Evolutionary conservation across 2,888 invertebrate species (phyloP).

Genomic region (Andrena haemorrhoa): DNA sequence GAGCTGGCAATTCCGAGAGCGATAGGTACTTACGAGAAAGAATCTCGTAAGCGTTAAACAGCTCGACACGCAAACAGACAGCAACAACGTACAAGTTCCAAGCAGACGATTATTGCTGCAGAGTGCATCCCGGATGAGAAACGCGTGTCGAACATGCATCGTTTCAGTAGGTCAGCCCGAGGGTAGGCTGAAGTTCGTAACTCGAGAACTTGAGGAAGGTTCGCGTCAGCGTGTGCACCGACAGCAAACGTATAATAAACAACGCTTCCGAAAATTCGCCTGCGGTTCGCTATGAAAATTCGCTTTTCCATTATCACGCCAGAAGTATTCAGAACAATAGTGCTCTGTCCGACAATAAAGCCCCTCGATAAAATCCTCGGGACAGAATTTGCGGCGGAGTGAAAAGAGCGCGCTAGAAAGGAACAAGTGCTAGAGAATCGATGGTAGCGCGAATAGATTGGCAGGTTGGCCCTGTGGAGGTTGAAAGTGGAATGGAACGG

Average conservation of each 20-base stretch:
- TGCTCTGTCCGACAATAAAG: background rate
- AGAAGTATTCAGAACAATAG: too few relatives aligned
- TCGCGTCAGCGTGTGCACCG: constrained; percentile 39
- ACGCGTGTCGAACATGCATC: constrained; percentile 45
- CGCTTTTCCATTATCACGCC: too few relatives aligned
- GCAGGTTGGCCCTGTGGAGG: background rate
- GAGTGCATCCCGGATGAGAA: constrained; percentile 8
- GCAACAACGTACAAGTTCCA: background rate
- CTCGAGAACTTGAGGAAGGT: constrained; percentile 44
- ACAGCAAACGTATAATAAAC: constrained; percentile 16
- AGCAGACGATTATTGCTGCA: background rate
- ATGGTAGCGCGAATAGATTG: constrained; percentile 6
- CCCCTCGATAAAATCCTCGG: background rate
- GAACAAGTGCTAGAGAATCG: background rate
- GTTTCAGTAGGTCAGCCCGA: constrained; percentile 47
- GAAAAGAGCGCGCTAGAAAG: background rate
- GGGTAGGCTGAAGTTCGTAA: constrained; percentile 32
- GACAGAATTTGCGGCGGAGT: background rate
- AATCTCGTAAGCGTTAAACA: background rate
- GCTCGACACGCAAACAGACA: constrained; percentile 3
- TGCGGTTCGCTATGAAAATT: too few relatives aligned
- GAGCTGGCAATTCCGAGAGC: background rate
- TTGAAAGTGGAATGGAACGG: constrained; percentile 29
- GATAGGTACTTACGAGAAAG: background rate
- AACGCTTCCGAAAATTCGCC: constrained; percentile 18